Evolutionary conservation across 2,888 invertebrate genomes (phyloP).

Genomic region (Platypus cylindrus): DNA sequence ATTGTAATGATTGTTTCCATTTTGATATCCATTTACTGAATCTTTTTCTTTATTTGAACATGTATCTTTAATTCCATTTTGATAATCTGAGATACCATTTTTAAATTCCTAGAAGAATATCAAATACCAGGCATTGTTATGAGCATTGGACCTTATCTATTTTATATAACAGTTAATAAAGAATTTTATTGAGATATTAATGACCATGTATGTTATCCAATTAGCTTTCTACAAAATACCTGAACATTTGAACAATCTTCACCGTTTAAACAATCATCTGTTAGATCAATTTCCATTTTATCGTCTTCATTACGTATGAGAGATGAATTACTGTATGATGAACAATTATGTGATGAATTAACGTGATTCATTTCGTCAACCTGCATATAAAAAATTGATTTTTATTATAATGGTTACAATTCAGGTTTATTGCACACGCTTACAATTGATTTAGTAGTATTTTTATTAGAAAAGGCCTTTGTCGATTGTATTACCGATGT

Average conservation of each 20-base stretch:
- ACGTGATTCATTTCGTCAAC: slow-evolving; percentile 43
- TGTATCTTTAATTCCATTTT: slow-evolving; percentile 32
- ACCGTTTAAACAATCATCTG: slow-evolving; percentile 6
- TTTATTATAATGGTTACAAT: not conserved
- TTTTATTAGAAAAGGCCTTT: slow-evolving; percentile 34
- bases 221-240: too few relatives aligned
- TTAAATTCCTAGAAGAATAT: slow-evolving; percentile 10
- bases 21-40: slow-evolving; percentile 43
- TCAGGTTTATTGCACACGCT: slow-evolving; percentile 3
- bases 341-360: slow-evolving; percentile 38
- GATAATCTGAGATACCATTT: slow-evolving; percentile 13
- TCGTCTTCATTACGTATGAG: slow-evolving; percentile 41
- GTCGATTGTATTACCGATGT: slow-evolving; percentile 79
- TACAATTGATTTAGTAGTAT: slow-evolving; percentile 19
- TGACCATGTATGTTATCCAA: too few relatives aligned
- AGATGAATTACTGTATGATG: slow-evolving; percentile 25
- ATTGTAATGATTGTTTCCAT: slow-evolving; percentile 39
- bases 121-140: too few relatives aligned
- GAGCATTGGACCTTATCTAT: too few relatives aligned
- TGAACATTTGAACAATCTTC: slow-evolving; percentile 7
- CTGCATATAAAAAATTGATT: slow-evolving; percentile 2
- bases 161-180: too few relatives aligned
- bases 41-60: slow-evolving; percentile 21
- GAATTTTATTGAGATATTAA: too few relatives aligned
- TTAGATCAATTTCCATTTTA: slow-evolving; percentile 36